A percentile compares a stretch with the other conserved stretches of the same genome.
Conservation (phyloP, 2,797 vertebrate genomes). For the Gambusia yucatana region DNA sequence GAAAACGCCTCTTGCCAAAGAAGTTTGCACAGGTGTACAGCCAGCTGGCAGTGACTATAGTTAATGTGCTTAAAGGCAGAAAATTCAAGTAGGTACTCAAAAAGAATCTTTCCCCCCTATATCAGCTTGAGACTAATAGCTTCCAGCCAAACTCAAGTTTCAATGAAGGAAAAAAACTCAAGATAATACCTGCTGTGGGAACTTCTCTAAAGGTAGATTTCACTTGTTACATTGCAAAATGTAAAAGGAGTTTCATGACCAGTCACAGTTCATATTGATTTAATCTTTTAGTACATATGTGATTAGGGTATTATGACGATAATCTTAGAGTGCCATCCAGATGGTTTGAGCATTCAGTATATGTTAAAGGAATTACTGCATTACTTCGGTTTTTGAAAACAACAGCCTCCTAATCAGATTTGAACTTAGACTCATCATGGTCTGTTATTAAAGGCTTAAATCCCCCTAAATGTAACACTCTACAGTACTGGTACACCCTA, state of each 20-base stretch:
- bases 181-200: constrained; percentile 13
- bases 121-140: constrained; percentile 20
- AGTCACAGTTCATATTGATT: constrained; percentile 22
- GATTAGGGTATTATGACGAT: constrained; percentile 28
- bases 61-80: constrained; percentile 16
- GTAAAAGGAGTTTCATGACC: constrained; percentile 10
- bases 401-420: constrained; percentile 12
- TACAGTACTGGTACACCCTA: neutral
- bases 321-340: constrained; percentile 27
- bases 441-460: constrained; percentile 2
- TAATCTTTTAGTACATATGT: constrained; percentile 22
- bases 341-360: constrained; percentile 37
- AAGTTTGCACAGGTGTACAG: constrained; percentile 35
- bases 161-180: neutral
- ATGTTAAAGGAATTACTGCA: constrained; percentile 26
- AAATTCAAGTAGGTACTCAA: constrained; percentile 23
- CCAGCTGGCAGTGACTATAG: constrained; percentile 41
- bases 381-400: constrained; percentile 16
- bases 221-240: neutral
- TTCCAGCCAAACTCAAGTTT: constrained; percentile 11
- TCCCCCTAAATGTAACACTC: neutral
- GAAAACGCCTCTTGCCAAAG: constrained; percentile 22
- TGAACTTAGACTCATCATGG: constrained; percentile 4
- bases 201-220: neutral
- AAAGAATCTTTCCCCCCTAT: neutral